Base-by-base conservation (phyloP, 2,888 invertebrate genomes). In the Parnassius orleans region DNA sequence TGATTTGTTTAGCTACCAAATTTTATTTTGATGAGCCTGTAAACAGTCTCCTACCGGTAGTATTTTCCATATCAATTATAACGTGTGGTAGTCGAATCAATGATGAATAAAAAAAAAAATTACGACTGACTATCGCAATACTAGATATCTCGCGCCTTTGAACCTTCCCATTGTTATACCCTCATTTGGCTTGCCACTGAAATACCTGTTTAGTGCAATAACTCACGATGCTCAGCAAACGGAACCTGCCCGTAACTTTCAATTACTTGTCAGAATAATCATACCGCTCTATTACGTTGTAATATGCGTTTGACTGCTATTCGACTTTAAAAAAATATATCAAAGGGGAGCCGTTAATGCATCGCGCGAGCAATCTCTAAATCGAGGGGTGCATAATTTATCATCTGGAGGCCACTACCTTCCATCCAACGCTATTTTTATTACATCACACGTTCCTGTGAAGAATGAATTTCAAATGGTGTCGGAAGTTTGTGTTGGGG, bases 391-490 rank as follows among this genome's bases (percentile, higher is more conserved):
- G 90, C 85, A 90, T 90, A 91, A 90, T 90, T 89, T 90, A 90
- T 87, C 84, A 84, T 75, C 72, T 70, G 66, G 69, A 72, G 69
- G 79, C 76, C 75, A 77, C 79, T 80, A 74, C 80, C 76, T 77
- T 81, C 81, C 82, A 87, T 88, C 84, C 81, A 75, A 78, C 81
- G 87, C 78, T 88, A 88, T 90, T 90, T 91, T 89, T 91, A 90
- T 90, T 86, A 85, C 84, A 89, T 90, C 90, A 90, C 90, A 88
- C 86, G 84, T 82, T 76, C 76, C 73, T 78, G 69, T 90, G 89
- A 91, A 88, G 90, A 90, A 90, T 90, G 90, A 91, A 91, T 90
- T 90, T 90, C 88, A 90, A 91, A 91, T 91, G 87, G 84, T 84
- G 83, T 83, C 82, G 87, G 90, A 90, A 89, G 89, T 89, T 90